Evolutionary conservation across 2,797 vertebrate genomes (phyloP).

Genomic region (Rhinichthys osculus): DNA sequence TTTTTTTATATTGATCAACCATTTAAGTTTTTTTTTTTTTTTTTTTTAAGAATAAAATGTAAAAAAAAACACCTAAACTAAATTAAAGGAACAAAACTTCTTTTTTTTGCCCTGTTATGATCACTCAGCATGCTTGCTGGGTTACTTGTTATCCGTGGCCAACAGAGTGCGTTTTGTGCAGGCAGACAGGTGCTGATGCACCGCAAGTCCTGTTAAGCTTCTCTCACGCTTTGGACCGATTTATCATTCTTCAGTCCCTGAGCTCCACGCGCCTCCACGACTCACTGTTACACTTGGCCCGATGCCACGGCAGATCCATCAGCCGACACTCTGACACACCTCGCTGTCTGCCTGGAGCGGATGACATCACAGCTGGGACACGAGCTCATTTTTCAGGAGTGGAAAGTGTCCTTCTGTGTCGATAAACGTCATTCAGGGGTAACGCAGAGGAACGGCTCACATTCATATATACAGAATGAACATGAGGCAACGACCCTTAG

Average conservation of each 20-base stretch:
- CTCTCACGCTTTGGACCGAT: conserved; percentile 72
- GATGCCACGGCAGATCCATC: conserved; percentile 69
- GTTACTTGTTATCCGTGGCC: background rate
- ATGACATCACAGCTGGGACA: conserved; percentile 62
- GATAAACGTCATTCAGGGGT: conserved; percentile 47
- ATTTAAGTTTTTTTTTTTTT: background rate
- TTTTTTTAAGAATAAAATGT: background rate
- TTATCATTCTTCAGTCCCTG: conserved; percentile 74
- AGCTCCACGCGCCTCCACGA: conserved; percentile 65
- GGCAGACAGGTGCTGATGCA: conserved; percentile 65
- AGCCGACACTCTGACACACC: conserved; percentile 67
- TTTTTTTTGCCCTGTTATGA: background rate
- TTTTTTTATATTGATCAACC: background rate
- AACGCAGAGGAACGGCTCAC: conserved; percentile 40
- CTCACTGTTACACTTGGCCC: conserved; percentile 76
- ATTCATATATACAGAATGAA: conserved; percentile 38
- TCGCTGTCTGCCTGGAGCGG: conserved; percentile 65
- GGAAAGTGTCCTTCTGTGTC: conserved; percentile 48
- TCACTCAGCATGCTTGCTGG: background rate
- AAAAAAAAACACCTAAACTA: no score
- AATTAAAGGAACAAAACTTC: background rate
- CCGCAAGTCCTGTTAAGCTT: conserved; percentile 71
- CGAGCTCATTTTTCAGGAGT: conserved; percentile 55
- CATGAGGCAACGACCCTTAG: conserved; percentile 20
- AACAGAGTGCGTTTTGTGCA: background rate